phyloP scores from a whole-genome alignment of 2,113 vertebrate genomes.

The Chionodraco myersi region DNA sequence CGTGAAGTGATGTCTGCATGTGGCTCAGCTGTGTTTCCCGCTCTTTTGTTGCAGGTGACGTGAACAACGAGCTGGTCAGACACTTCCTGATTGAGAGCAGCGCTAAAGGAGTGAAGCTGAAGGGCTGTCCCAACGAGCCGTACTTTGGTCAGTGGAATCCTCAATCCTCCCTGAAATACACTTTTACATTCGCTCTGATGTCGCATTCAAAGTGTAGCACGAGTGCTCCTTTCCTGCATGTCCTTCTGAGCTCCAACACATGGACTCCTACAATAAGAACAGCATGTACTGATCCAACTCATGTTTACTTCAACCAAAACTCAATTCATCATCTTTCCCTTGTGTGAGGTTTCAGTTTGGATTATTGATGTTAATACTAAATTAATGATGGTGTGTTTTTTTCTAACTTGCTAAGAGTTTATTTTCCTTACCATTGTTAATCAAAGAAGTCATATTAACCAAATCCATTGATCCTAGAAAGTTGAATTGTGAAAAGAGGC shows the following conservation, averaged over 20 bases:
- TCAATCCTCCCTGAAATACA: background rate
- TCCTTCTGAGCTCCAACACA: slow-evolving; percentile 12
- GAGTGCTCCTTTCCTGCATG: background rate
- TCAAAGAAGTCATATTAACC: background rate
- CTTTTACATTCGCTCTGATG: background rate
- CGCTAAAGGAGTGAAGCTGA: slow-evolving; percentile 96
- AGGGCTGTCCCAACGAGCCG: slow-evolving; percentile 97
- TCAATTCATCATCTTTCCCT: background rate
- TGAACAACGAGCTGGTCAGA: slow-evolving; percentile 93
- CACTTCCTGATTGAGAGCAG: slow-evolving; percentile 99
- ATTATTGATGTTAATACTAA: slow-evolving; percentile 1
- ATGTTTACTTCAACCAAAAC: slow-evolving; percentile 1
- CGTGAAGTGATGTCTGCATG: slow-evolving; percentile 48
- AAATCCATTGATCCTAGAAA: background rate
- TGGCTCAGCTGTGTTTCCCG: background rate
- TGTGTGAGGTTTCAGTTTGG: background rate
- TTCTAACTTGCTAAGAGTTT: background rate
- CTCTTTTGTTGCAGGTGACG: slow-evolving; percentile 83
- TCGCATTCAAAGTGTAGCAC: background rate
- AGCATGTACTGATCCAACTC: slow-evolving; percentile 41
- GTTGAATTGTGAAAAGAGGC: background rate
- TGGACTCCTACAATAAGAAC: slow-evolving; percentile 57
- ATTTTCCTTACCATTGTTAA: background rate
- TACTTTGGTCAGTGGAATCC: slow-evolving; percentile 90
- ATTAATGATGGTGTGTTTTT: background rate